Evolutionary conservation across 2,888 invertebrate species (phyloP).

Genomic region (Thera britannica): DNA sequence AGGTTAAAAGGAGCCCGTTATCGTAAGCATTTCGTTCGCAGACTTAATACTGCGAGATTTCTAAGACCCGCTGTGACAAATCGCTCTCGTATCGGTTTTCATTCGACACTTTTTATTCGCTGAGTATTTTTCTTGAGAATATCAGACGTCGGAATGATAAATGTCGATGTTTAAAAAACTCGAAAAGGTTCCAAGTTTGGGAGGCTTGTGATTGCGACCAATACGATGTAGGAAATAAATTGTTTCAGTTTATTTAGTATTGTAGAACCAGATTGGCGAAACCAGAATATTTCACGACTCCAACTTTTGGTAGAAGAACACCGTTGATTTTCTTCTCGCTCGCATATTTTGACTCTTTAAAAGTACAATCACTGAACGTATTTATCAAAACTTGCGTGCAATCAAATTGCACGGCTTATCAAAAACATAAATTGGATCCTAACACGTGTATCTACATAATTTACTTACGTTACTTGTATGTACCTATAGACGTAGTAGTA

Average conservation of each 20-base stretch:
- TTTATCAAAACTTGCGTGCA: too few species aligned
- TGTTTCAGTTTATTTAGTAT: constrained; percentile 2
- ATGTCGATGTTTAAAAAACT: constrained; percentile 43
- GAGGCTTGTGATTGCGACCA: constrained; percentile 7
- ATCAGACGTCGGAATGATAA: constrained; percentile 48
- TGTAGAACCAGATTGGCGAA: constrained; percentile 7
- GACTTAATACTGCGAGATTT: constrained; percentile 40
- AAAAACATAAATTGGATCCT: too few species aligned
- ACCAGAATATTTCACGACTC: neutral
- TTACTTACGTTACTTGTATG: too few species aligned
- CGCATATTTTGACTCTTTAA: too few species aligned
- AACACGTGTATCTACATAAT: too few species aligned
- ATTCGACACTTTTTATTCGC: constrained; percentile 55
- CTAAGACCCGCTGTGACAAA: constrained; percentile 58
- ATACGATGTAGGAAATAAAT: constrained; percentile 8
- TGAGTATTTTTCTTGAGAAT: constrained; percentile 49
- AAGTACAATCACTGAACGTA: too few species aligned
- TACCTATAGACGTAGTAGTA: too few species aligned
- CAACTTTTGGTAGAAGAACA: neutral
- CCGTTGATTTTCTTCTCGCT: too few species aligned
- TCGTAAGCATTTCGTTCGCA: constrained; percentile 27
- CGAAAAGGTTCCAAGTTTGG: constrained; percentile 17
- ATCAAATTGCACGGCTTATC: too few species aligned
- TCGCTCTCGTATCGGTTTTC: constrained; percentile 57
- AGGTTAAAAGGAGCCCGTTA: constrained; percentile 26